A percentile compares a stretch with the other conserved stretches of the same genome.
Conservation (phyloP, 92 coral and sea anemone genomes). For the Heteractis magnifica region DNA sequence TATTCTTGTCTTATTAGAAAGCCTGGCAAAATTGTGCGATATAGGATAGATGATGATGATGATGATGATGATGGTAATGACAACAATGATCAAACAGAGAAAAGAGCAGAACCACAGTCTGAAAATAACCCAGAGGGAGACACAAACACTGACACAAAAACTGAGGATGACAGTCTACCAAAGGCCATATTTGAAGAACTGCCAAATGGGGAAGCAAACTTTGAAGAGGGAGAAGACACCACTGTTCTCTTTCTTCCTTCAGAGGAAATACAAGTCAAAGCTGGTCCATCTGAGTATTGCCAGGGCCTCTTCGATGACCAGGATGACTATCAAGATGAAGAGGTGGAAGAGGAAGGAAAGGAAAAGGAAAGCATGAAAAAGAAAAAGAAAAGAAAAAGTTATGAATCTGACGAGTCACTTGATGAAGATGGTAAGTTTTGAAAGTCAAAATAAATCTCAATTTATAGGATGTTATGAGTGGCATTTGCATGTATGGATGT, state of each 20-base stretch:
- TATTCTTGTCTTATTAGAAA: conserved; percentile 9
- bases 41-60: neutral
- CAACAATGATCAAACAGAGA: neutral
- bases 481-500: too few relatives aligned
- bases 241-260: conserved; percentile 34
- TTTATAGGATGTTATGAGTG: neutral
- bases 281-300: conserved; percentile 35
- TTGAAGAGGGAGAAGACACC: conserved; percentile 29
- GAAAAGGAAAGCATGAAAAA: conserved; percentile 14
- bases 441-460: neutral
- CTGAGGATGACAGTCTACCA: conserved; percentile 15
- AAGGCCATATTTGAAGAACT: conserved; percentile 27
- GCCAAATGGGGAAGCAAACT: conserved; percentile 33
- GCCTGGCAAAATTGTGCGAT: conserved; percentile 20
- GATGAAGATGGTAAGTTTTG: conserved; percentile 49
- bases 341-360: neutral
- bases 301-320: conserved; percentile 12
- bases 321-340: neutral
- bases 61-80: conserved; percentile 4
- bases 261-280: conserved; percentile 34
- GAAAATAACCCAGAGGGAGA: neutral
- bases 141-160: neutral
- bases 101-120: neutral
- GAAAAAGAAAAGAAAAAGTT: conserved; percentile 29
- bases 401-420: conserved; percentile 46